phyloP scores from a whole-genome alignment of 2,888 invertebrate species.

The Thereva nobilitata region DNA sequence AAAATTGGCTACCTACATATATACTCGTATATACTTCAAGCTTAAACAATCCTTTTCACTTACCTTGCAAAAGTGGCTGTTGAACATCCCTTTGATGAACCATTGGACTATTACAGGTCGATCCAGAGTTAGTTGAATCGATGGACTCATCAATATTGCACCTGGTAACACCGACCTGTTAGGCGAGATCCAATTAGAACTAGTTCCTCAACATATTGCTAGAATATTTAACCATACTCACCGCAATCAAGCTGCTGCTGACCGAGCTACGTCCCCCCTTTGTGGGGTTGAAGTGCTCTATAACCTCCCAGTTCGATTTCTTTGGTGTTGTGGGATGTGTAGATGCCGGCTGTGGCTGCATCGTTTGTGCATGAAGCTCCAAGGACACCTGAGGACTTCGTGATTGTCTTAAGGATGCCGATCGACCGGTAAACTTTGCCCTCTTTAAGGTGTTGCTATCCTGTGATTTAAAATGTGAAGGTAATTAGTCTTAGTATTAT shows the following conservation, averaged over 20 bases:
- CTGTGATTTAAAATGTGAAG: slow-evolving; percentile 35
- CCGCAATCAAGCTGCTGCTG: slow-evolving; percentile 67
- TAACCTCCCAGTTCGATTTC: slow-evolving; percentile 90
- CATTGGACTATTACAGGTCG: slow-evolving; percentile 58
- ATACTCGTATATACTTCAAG: background rate
- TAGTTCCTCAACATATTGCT: background rate
- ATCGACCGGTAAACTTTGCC: slow-evolving; percentile 60
- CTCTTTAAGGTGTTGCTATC: slow-evolving; percentile 43
- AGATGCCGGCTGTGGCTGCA: slow-evolving; percentile 49
- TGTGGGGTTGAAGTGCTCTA: slow-evolving; percentile 77
- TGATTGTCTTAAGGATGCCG: slow-evolving; percentile 64
- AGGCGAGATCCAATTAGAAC: background rate
- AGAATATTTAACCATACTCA: slow-evolving; percentile 54
- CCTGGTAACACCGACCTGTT: slow-evolving; percentile 57
- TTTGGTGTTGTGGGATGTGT: slow-evolving; percentile 67
- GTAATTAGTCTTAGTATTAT: background rate
- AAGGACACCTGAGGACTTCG: slow-evolving; percentile 51
- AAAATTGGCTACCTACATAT: too few species aligned
- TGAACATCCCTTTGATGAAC: slow-evolving; percentile 56
- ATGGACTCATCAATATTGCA: slow-evolving; percentile 58
- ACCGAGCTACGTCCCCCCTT: slow-evolving; percentile 66
- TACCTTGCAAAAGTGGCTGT: slow-evolving; percentile 50
- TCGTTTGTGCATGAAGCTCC: slow-evolving; percentile 52
- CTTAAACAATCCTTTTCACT: slow-evolving; percentile 5
- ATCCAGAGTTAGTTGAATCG: slow-evolving; percentile 57